Conservation (phyloP, 2,888 invertebrate genomes). For the Podabrus alpinus region DNA sequence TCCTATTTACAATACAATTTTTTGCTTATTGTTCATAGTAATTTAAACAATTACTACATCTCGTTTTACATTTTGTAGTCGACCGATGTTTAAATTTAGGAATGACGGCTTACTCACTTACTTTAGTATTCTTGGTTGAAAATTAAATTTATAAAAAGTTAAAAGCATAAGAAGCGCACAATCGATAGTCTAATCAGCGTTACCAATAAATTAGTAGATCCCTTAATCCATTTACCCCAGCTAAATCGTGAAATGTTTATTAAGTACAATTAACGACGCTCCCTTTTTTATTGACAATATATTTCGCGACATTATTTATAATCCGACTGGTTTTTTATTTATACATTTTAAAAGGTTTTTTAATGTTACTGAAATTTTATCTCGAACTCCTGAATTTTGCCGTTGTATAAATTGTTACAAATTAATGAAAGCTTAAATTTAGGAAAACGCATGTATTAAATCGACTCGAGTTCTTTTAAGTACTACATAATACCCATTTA, state of each 20-base stretch:
- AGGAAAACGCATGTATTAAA: not conserved
- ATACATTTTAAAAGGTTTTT: not conserved
- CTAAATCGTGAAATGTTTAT: constrained; percentile 32
- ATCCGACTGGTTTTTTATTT: constrained; percentile 5
- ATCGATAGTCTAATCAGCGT: constrained; percentile 24
- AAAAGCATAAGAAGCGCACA: constrained; percentile 17
- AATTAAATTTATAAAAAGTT: not conserved
- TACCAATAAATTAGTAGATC: constrained; percentile 29
- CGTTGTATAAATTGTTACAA: not conserved
- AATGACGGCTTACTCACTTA: not conserved
- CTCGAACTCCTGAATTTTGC: not conserved
- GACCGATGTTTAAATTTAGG: not conserved
- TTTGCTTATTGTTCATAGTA: not conserved
- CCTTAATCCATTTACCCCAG: constrained; percentile 31
- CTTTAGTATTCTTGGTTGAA: not conserved
- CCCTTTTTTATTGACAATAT: constrained; percentile 28
- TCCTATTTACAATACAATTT: not conserved
- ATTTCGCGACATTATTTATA: constrained; percentile 11
- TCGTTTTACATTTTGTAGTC: not conserved
- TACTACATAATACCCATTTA: not conserved
- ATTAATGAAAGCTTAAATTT: not conserved
- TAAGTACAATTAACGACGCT: constrained; percentile 29
- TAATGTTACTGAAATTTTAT: not conserved
- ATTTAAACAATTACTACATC: not conserved
- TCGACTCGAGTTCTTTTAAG: not conserved